Conservation (phyloP, 2,113 vertebrate species). For the Aptenodytes forsteri region DNA sequence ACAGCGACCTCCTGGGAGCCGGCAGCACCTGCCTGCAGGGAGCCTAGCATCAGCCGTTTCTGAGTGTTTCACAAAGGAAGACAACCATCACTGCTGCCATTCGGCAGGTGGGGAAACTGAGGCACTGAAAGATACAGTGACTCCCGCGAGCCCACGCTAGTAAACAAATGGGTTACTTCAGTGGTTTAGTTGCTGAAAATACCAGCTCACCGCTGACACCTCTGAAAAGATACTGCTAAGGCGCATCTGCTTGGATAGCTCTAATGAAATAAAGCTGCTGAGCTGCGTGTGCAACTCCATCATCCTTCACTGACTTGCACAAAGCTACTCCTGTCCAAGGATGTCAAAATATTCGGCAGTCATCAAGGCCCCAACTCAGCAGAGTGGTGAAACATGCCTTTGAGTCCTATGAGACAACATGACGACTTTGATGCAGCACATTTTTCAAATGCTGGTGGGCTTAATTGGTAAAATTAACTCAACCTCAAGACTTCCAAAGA, state of each 20-base stretch:
- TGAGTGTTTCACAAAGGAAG: neutral
- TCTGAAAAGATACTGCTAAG: neutral
- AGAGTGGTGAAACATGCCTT: neutral
- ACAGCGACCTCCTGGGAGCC: neutral
- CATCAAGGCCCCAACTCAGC: neutral
- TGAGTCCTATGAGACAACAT: neutral
- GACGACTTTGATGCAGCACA: neutral
- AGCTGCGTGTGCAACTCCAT: neutral
- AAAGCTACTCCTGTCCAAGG: neutral
- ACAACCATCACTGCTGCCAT: neutral
- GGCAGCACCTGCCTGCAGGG: neutral
- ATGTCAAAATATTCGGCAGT: neutral
- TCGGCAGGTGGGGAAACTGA: neutral
- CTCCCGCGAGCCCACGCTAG: accelerated
- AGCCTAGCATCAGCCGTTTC: neutral
- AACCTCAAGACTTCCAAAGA: neutral
- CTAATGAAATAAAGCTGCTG: neutral
- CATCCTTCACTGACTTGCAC: neutral
- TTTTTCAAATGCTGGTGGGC: neutral
- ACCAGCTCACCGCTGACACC: neutral
- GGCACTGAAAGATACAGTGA: neutral
- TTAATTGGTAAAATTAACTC: neutral
- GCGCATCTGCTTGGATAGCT: neutral
- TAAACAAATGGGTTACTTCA: neutral
- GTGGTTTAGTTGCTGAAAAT: neutral